phyloP scores from a whole-genome alignment of 64 coral and sea anemone species.

The Dendronephthya gigantea region DNA sequence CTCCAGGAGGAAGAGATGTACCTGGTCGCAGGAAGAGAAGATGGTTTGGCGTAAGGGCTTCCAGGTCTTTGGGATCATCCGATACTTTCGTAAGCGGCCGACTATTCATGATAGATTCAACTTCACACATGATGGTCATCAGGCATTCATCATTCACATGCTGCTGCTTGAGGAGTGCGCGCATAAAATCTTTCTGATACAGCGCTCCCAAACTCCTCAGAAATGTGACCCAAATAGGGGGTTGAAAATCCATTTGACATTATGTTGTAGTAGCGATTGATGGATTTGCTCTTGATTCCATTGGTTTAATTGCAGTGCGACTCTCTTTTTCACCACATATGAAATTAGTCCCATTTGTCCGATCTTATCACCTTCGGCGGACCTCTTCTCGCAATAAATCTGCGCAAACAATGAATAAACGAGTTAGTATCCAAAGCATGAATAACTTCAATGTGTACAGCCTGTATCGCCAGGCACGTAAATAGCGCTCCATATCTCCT shows the following conservation, averaged over 20 bases:
- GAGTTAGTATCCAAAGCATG: not conserved
- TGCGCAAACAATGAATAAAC: not conserved
- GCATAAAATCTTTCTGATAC: not conserved
- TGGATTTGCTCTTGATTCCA: too few relatives aligned
- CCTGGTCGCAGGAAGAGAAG: not conserved
- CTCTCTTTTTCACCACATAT: not conserved
- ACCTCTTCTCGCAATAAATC: not conserved
- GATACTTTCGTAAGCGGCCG: not conserved
- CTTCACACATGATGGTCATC: not conserved
- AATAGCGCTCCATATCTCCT: too few relatives aligned
- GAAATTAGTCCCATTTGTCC: not conserved
- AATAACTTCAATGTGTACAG: not conserved
- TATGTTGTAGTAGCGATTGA: too few relatives aligned
- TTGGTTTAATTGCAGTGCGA: not conserved
- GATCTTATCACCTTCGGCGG: not conserved
- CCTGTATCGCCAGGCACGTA: too few relatives aligned
- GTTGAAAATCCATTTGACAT: too few relatives aligned
- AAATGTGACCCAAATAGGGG: not conserved
- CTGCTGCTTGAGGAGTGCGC: not conserved
- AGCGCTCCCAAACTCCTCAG: not conserved
- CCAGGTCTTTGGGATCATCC: not conserved
- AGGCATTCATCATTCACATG: not conserved
- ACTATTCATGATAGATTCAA: conserved; percentile 1
- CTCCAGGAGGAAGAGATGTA: too few relatives aligned
- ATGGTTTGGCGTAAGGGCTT: not conserved